Base-by-base conservation (phyloP, 2,888 invertebrate species). In the Linyphia triangularis region DNA sequence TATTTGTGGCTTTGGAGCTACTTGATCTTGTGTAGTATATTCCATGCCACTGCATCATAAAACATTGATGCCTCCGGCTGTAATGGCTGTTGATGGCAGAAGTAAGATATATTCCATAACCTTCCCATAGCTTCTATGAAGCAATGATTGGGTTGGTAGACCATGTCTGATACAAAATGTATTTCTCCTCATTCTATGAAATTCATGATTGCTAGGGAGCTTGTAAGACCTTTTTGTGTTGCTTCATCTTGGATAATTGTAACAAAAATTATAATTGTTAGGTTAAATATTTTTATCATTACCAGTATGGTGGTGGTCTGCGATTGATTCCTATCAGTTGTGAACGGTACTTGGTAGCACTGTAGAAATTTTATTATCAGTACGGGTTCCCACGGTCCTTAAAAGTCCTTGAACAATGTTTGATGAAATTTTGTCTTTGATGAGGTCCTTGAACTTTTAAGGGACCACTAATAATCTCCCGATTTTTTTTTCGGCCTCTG, bases 81-180 rank as follows among this genome's bases (percentile, higher is more conserved):
- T 70, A 16, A 33, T 5, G 22, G 72, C 78, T 83, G 79, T 65
- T 67, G 75, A 82, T 61, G 73, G 88, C 67, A 43, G 84, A 84
- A 79, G 73, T 72, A 67, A 33, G 81, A 67, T 82, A 89, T 85
- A 85, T 82, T 85, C 89, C 89, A 81, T 85, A 51, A 70, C 67
- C 89, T 81, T 70, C 70, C 65, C 82, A 70, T 33, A 89, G 85
- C 37, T 63, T 19, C 65, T 85, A 2, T 78, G 77, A 28, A 51
- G 51, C 85, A 13, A 7, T 75, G 81, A 89, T 40, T 79, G 81
- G 75, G 70, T 33, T 75, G 89, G 85, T 33, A 89, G 85, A 89
- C 89, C 89, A 84, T 89, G 30, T 70, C 61, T 30, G 40, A 70
- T 37, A 88, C 82, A 88, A 5, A n/a, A 28, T 28, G 28, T 26